phyloP scores from a whole-genome alignment of 2,888 invertebrate genomes.

The Steinernema carpocapsae region DNA sequence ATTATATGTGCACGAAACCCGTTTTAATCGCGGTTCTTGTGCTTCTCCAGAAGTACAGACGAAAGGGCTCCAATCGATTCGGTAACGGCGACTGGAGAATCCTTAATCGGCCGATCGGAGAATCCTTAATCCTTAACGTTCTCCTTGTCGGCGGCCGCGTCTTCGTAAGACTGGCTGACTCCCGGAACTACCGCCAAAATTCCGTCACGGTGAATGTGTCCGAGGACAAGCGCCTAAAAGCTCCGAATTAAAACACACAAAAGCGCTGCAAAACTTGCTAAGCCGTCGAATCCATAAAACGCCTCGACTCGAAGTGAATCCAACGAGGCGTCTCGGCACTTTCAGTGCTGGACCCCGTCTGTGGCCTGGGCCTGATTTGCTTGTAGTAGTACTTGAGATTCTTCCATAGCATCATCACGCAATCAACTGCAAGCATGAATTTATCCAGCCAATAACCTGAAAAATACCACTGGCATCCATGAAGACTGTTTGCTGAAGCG shows the following conservation, averaged over 20 bases:
- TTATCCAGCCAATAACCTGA: too few species aligned
- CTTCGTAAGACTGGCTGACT: background rate
- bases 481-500: too few species aligned
- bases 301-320: background rate
- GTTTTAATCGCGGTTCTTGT: background rate
- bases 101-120: background rate
- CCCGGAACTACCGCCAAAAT: too few species aligned
- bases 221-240: background rate
- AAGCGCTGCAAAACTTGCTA: background rate
- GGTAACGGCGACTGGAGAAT: background rate
- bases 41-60: background rate
- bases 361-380: background rate
- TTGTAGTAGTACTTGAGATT: constrained; percentile 4
- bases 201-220: background rate
- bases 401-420: background rate
- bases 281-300: background rate
- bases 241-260: background rate
- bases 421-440: background rate
- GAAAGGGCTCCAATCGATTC: background rate
- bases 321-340: background rate
- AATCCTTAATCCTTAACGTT: background rate
- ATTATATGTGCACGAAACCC: too few species aligned
- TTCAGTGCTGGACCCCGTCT: constrained; percentile 1
- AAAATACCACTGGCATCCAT: too few species aligned
- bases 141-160: background rate